Conservation (phyloP, 2,888 invertebrate genomes). For the Nomada fucata region DNA sequence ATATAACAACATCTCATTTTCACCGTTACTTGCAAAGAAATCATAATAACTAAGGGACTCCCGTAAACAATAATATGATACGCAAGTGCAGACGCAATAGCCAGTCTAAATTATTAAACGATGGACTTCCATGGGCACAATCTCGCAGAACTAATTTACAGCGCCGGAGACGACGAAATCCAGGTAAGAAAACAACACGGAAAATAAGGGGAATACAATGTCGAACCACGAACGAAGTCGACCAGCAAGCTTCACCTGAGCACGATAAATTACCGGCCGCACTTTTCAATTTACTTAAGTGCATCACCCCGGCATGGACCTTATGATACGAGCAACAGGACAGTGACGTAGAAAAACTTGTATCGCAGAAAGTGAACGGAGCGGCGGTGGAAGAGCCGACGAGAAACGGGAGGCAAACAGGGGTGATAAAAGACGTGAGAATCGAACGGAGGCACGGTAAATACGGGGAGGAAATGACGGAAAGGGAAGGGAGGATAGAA, state of each 20-base stretch:
- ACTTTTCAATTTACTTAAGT: slow-evolving; percentile 75
- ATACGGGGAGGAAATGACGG: neutral
- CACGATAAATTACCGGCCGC: slow-evolving; percentile 59
- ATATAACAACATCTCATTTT: too few species aligned
- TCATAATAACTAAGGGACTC: too few species aligned
- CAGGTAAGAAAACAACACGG: neutral
- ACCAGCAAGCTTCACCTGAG: slow-evolving; percentile 26
- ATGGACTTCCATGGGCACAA: too few species aligned
- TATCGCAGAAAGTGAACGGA: neutral
- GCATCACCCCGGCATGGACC: slow-evolving; percentile 51
- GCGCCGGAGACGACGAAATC: neutral
- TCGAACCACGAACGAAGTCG: neutral
- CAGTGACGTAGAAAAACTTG: slow-evolving; percentile 2
- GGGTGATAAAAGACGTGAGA: slow-evolving; percentile 2
- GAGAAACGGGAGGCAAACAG: neutral
- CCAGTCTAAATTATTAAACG: too few species aligned
- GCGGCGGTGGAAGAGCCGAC: neutral
- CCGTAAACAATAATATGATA: too few species aligned
- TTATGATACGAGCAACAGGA: slow-evolving; percentile 45
- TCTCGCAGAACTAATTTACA: neutral
- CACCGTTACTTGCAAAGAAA: too few species aligned
- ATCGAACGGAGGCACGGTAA: neutral
- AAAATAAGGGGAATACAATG: neutral
- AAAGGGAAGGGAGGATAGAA: neutral
- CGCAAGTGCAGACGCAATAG: too few species aligned